Evolutionary conservation across 2,888 invertebrate species (phyloP).

Genomic region (Monopis laevigella): DNA sequence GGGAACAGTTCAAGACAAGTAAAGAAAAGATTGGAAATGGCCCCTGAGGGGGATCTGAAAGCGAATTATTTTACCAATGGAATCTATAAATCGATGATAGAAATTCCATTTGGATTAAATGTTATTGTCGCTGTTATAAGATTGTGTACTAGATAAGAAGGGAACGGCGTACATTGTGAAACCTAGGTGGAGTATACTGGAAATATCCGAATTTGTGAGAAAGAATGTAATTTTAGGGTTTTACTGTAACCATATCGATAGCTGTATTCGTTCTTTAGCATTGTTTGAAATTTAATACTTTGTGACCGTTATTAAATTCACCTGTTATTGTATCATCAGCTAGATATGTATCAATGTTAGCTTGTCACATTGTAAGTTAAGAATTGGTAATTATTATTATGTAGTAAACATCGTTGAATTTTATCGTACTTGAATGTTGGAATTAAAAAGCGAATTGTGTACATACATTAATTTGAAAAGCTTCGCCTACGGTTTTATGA

Average conservation of each 20-base stretch:
- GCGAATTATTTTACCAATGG: constrained; percentile 26
- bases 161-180: not conserved
- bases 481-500: not conserved
- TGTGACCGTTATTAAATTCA: constrained; percentile 53
- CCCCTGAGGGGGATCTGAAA: constrained; percentile 9
- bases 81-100: no score
- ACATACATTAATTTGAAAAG: not conserved
- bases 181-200: constrained; percentile 21
- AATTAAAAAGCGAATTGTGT: constrained; percentile 1
- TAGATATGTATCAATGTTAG: constrained; percentile 59
- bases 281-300: constrained; percentile 48
- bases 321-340: constrained; percentile 64
- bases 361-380: constrained; percentile 52
- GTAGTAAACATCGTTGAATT: constrained; percentile 49
- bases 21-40: not conserved
- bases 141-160: not conserved
- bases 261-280: constrained; percentile 34
- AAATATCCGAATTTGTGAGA: constrained; percentile 43
- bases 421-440: constrained; percentile 28
- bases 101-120: constrained; percentile 26
- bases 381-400: constrained; percentile 44
- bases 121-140: constrained; percentile 2
- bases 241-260: constrained; percentile 59
- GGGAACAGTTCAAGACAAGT: constrained; percentile 31
- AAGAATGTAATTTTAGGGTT: constrained; percentile 35